Percentiles rank a stretch among this genome's conserved stretches.
Conservation (phyloP, 2,888 invertebrate species). For the Melieria omissa region DNA sequence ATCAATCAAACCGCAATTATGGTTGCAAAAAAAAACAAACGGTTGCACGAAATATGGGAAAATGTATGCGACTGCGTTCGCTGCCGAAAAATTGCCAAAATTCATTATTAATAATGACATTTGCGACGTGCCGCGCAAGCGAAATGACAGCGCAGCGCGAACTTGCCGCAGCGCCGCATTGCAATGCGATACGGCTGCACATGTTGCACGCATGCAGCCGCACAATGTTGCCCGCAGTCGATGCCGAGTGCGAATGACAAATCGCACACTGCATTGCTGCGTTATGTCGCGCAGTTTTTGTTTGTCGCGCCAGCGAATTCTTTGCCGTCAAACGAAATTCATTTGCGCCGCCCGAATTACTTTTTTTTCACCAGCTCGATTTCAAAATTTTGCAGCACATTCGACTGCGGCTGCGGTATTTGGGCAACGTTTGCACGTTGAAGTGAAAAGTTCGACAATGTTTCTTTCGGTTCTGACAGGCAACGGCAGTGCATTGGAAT, state of each 20-base stretch:
- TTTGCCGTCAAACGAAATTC: not conserved
- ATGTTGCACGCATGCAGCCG: not conserved
- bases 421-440: too few species aligned
- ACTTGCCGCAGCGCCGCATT: not conserved
- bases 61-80: not conserved
- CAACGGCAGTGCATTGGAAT: too few species aligned
- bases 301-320: too few species aligned
- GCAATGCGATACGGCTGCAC: constrained; percentile 2
- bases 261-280: constrained; percentile 29
- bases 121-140: constrained; percentile 35
- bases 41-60: not conserved
- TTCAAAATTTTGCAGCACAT: not conserved
- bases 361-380: not conserved
- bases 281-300: constrained; percentile 10
- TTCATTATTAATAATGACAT: constrained; percentile 39
- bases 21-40: not conserved
- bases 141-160: constrained; percentile 8
- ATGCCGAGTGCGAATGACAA: constrained; percentile 38
- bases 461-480: too few species aligned
- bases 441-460: too few species aligned
- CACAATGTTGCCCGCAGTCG: not conserved
- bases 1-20: constrained; percentile 25
- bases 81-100: constrained; percentile 13
- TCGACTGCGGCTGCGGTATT: not conserved
- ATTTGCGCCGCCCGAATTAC: not conserved